Percentiles rank a stretch among this genome's conserved stretches.
Evolutionary conservation across 2,888 invertebrate genomes (phyloP).

Genomic region (Lumbricus terrestris): DNA sequence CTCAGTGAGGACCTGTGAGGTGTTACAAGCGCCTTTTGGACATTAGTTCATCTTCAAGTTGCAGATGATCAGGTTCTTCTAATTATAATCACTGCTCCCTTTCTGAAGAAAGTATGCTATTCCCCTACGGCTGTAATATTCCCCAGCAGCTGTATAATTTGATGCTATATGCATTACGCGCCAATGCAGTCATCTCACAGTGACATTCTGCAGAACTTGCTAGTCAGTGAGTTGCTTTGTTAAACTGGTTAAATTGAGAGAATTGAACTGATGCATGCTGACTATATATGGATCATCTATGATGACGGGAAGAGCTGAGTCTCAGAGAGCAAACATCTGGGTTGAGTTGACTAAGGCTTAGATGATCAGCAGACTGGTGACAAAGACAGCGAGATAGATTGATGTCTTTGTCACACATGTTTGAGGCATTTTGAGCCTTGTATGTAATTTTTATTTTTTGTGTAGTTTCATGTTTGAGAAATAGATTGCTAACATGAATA

Average conservation of each 20-base stretch:
- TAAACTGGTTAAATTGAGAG: not conserved
- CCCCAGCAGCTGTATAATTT: not conserved
- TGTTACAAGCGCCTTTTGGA: not conserved
- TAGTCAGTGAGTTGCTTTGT: not conserved
- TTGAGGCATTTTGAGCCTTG: not conserved
- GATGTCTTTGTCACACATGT: not conserved
- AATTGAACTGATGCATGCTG: not conserved
- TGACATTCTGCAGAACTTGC: not conserved
- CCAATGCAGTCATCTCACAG: not conserved
- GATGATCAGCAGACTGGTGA: not conserved
- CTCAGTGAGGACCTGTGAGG: not conserved
- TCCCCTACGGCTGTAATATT: not conserved
- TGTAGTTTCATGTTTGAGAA: not conserved
- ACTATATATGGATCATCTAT: not conserved
- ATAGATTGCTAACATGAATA: not conserved
- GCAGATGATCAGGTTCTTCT: not conserved
- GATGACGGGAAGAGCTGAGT: not conserved
- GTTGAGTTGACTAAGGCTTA: not conserved
- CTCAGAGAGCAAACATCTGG: not conserved
- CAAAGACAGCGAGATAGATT: not conserved
- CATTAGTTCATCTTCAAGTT: not conserved
- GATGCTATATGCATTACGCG: not conserved
- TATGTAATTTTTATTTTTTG: not conserved
- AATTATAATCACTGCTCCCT: not conserved
- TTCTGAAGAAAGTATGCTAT: not conserved